Evolutionary conservation across 2,888 invertebrate genomes (phyloP), one percentile per base, ranked within the genome.

Genomic region (Smittia aterrima): DNA sequence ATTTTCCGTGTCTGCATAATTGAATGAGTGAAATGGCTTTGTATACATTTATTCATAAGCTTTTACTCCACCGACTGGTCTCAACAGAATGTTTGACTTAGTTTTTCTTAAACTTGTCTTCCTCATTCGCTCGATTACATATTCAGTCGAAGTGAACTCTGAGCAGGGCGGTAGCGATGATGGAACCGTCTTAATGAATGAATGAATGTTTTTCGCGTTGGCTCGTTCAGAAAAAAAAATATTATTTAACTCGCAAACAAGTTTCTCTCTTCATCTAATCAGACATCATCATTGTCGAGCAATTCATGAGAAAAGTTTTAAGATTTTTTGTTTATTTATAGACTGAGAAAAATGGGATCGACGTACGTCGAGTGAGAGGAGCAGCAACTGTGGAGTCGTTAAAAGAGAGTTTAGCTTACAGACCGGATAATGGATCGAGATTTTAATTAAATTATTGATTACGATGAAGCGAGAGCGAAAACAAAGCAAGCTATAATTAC

Each of bases 261-360:
- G 47, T 47, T 47, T 47, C 32, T 32, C 9, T 47, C 58, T 20
- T 58, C 58, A 1, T 58, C 58, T 58, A 58, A 58, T 58, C 58
- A 58, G 22, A 58, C 2, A 58, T 13, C 58, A 20, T 58, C 58
- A 22, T 58, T 58, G 18, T 58, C 22, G 58, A 22, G 58, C 18
- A 16, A 47, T 47, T 47, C 47, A 58, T 22, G 58, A 58, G 22
- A 11, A 58, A 58, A 58, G 9, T 38, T 18, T 58, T 58, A 58
- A 58, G 47, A 58, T 58, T 58, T 54, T 18, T 71, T 71, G 54
- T 71, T 54, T 71, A 71, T 71, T 71, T 71, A 22, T 71, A 71
- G 70, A 71, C 18, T 3, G 47, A 3, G 58, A 47, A 58, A 68
- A 71, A 71, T 71, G 70, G 70, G 70, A 71, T 71, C 70, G 70